Evolutionary conservation across 2,113 vertebrate species (phyloP).

Genomic region (Chaetops frenatus): DNA sequence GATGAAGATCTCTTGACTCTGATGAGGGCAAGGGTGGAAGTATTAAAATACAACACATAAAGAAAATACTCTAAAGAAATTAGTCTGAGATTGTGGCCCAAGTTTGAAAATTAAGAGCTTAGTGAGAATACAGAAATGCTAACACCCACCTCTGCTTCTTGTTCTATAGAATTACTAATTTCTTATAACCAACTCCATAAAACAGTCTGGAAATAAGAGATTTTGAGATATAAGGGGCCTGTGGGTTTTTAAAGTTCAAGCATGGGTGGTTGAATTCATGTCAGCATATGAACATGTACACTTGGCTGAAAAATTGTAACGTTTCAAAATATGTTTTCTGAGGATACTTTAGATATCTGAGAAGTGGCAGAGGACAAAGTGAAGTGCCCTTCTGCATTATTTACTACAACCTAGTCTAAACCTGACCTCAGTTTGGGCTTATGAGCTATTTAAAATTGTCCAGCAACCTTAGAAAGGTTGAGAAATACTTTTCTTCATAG

Average conservation of each 20-base stretch:
- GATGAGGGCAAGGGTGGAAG: not conserved
- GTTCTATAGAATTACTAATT: accelerated
- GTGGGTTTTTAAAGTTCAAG: not conserved
- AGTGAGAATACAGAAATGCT: not conserved
- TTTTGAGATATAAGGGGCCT: not conserved
- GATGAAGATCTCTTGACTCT: not conserved
- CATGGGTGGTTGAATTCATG: not conserved
- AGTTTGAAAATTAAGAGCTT: not conserved
- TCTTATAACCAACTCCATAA: not conserved
- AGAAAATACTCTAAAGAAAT: not conserved
- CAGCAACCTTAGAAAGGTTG: not conserved
- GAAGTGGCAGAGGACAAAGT: not conserved
- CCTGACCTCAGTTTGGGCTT: not conserved
- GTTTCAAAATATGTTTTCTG: not conserved
- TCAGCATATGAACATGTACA: not conserved
- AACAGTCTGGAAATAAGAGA: not conserved
- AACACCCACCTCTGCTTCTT: not conserved
- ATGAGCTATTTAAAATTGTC: not conserved
- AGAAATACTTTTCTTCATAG: not conserved
- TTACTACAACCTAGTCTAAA: not conserved
- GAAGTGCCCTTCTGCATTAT: not conserved
- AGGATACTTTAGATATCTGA: not conserved
- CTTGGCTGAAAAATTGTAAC: not conserved
- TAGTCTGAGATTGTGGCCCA: not conserved
- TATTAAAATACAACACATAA: not conserved